Percentiles rank a stretch among this genome's conserved stretches.
Evolutionary conservation across 2,113 vertebrate genomes (phyloP).

Genomic region (Psilopsiagon aymara): DNA sequence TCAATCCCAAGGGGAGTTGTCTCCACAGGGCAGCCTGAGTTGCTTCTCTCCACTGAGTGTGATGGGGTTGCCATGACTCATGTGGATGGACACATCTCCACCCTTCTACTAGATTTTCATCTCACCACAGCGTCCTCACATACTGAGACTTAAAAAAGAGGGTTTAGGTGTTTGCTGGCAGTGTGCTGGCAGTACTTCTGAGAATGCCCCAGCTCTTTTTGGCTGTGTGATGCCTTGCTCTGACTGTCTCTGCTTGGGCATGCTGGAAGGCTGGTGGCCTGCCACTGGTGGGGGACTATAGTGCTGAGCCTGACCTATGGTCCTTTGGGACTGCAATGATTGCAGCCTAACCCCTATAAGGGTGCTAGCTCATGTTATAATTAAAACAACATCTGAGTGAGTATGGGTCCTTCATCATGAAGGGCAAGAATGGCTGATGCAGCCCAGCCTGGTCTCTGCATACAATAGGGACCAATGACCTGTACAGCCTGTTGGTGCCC

Average conservation of each 20-base stretch:
- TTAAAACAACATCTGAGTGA: neutral
- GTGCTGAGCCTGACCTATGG: neutral
- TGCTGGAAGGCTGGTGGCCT: neutral
- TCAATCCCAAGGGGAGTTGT: neutral
- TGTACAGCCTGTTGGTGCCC: neutral
- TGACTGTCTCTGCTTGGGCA: neutral
- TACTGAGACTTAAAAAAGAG: neutral
- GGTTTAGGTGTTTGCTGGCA: neutral
- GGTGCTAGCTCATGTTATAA: neutral
- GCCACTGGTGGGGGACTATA: rapidly evolving
- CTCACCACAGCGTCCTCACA: neutral
- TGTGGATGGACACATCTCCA: neutral
- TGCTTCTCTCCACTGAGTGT: neutral
- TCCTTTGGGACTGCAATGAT: neutral
- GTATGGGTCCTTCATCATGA: neutral
- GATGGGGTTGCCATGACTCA: neutral
- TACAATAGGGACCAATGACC: neutral
- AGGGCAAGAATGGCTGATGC: neutral
- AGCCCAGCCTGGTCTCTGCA: neutral
- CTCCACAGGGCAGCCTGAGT: neutral
- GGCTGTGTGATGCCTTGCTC: neutral
- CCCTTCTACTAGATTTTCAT: neutral
- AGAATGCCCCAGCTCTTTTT: neutral
- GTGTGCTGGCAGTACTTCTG: neutral
- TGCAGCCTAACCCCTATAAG: neutral